Percentiles rank a stretch among this genome's conserved stretches.
These are phyloP conservation scores for Diorhabda sublineata DNA, from an alignment of 1,140 invertebrate species.

Conservation along the genomic window DNA sequence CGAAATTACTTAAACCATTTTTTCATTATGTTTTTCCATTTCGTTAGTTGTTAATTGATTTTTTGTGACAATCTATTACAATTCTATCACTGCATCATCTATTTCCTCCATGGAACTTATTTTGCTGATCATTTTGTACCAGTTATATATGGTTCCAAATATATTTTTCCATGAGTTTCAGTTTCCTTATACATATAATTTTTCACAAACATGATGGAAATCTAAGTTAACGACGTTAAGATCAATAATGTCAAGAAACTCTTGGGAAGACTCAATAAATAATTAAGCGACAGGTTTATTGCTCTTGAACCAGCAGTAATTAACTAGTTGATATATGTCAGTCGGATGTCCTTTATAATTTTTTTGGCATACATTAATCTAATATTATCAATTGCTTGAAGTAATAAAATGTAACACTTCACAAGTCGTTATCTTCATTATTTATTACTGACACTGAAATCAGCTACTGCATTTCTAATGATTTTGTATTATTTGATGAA, in stretches of 20 bases:
- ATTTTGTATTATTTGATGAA: too few relatives aligned
- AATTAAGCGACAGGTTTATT: constrained; percentile 13
- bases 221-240: neutral
- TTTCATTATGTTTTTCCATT: too few relatives aligned
- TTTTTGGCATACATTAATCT: neutral
- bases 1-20: too few relatives aligned
- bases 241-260: neutral
- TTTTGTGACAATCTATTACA: too few relatives aligned
- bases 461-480: neutral
- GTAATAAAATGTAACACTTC: neutral
- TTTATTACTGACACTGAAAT: neutral
- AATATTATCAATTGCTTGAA: neutral
- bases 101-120: too few relatives aligned
- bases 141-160: too few relatives aligned
- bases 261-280: neutral
- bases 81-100: too few relatives aligned
- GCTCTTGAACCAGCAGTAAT: constrained; percentile 9
- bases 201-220: neutral
- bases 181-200: neutral
- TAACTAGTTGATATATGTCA: constrained; percentile 11
- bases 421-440: neutral
- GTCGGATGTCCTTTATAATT: constrained; percentile 10
- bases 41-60: too few relatives aligned
- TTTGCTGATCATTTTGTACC: too few relatives aligned
- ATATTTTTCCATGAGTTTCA: too few relatives aligned